Evolutionary conservation across 1,140 invertebrate genomes (phyloP).

Genomic region (Tetragonula clypearis): DNA sequence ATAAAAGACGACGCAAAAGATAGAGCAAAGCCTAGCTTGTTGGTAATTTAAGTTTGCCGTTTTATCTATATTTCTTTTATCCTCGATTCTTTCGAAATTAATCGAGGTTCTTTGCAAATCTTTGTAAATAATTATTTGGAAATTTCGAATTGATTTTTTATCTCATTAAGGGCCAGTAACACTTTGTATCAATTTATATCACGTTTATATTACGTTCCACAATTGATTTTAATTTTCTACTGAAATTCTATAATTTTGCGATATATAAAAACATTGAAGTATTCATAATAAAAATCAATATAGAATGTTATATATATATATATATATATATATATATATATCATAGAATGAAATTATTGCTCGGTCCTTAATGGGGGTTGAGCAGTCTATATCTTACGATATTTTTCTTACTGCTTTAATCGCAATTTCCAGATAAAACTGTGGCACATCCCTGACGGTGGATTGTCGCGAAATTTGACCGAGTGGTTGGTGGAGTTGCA

Average conservation of each 20-base stretch:
- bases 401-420: neutral
- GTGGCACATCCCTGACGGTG: constrained; percentile 96
- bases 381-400: neutral
- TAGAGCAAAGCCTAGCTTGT: neutral
- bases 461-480: constrained; percentile 89
- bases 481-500: constrained; percentile 94
- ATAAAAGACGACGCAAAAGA: neutral
- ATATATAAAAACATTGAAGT: too few relatives aligned
- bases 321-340: too few relatives aligned
- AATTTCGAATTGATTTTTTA: too few relatives aligned
- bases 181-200: too few relatives aligned
- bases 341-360: too few relatives aligned
- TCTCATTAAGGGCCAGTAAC: too few relatives aligned
- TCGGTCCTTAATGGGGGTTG: too few relatives aligned
- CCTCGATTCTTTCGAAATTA: neutral
- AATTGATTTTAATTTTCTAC: too few relatives aligned
- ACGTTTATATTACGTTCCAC: too few relatives aligned
- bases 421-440: constrained; percentile 86
- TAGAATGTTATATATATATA: too few relatives aligned
- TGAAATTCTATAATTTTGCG: too few relatives aligned
- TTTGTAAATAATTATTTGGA: neutral
- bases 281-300: too few relatives aligned
- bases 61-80: neutral
- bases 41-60: neutral
- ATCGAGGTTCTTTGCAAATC: neutral